These are phyloP conservation scores for Camponotus floridanus DNA, from an alignment of 1,140 invertebrate species.

Conservation along the genomic window DNA sequence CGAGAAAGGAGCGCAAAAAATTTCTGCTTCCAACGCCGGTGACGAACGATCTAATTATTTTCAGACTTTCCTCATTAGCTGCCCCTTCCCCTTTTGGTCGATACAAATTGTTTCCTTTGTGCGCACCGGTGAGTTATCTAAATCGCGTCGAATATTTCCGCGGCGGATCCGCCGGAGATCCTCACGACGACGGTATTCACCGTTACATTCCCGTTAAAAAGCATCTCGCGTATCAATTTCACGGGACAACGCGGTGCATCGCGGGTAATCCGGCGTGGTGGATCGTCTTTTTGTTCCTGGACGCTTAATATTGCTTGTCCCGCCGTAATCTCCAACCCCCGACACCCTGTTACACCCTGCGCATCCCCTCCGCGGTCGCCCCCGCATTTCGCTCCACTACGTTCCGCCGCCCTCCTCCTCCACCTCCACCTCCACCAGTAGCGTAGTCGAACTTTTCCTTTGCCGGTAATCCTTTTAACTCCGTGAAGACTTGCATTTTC, in stretches of 20 bases:
- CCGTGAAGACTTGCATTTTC: conserved; percentile 26
- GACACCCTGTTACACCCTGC: conserved; percentile 69
- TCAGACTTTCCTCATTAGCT: conserved; percentile 73
- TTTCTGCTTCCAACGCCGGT: conserved; percentile 18
- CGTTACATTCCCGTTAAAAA: conserved; percentile 74
- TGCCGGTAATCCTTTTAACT: conserved; percentile 30
- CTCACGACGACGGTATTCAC: conserved; percentile 27
- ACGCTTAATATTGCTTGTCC: conserved; percentile 84
- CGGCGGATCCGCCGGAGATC: conserved; percentile 42
- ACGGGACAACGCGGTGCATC: conserved; percentile 82
- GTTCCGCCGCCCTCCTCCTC: conserved; percentile 32
- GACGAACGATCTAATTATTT: conserved; percentile 77
- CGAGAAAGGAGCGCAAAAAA: conserved; percentile 32
- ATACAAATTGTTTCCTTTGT: conserved; percentile 72
- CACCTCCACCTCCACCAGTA: conserved; percentile 36
- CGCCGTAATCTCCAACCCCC: conserved; percentile 80
- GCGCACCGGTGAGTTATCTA: conserved; percentile 70
- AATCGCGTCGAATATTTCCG: conserved; percentile 77
- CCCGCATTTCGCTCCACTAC: conserved; percentile 69
- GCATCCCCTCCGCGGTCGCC: conserved; percentile 32
- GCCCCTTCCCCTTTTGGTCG: neutral
- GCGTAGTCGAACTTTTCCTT: conserved; percentile 66
- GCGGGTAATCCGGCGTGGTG: conserved; percentile 80
- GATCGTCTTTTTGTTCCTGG: conserved; percentile 84
- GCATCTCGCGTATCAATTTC: conserved; percentile 85